phyloP scores from a whole-genome alignment of 2,888 invertebrate species.

The Polydrusus pterygomalis region DNA sequence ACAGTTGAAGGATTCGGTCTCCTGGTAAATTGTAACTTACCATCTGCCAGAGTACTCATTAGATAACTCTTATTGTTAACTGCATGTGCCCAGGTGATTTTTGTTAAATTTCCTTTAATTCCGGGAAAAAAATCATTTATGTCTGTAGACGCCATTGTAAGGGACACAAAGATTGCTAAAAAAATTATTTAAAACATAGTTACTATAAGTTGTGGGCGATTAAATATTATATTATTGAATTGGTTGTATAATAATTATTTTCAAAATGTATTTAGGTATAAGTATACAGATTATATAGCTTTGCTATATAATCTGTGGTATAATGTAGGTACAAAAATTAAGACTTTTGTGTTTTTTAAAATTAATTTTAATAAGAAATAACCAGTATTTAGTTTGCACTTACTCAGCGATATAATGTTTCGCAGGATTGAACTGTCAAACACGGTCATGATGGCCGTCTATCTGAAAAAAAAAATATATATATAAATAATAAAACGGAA shows the following conservation, averaged over 20 bases:
- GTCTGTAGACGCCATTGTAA: slow-evolving; percentile 58
- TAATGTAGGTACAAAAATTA: too few species aligned
- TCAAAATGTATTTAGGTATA: too few species aligned
- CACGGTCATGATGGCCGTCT: background rate
- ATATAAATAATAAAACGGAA: too few species aligned
- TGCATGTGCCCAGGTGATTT: slow-evolving; percentile 89
- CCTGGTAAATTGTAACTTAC: slow-evolving; percentile 39
- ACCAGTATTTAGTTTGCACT: too few species aligned
- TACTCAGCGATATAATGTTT: background rate
- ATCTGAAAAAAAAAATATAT: background rate
- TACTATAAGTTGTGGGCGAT: too few species aligned
- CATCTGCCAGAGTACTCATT: slow-evolving; percentile 75
- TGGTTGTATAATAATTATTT: too few species aligned
- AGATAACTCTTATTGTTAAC: slow-evolving; percentile 83
- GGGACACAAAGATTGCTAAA: slow-evolving; percentile 15
- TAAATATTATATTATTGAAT: too few species aligned
- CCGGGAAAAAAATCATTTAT: slow-evolving; percentile 72
- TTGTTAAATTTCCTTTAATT: slow-evolving; percentile 79
- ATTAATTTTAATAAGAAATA: too few species aligned
- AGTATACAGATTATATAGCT: too few species aligned
- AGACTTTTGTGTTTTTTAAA: too few species aligned
- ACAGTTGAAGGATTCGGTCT: too few species aligned
- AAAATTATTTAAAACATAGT: background rate
- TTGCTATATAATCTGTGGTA: too few species aligned
- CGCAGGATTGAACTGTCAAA: background rate